These are phyloP conservation scores for Drosophila quinaria DNA, from an alignment of 2,888 invertebrate species.

Conservation along the genomic window DNA sequence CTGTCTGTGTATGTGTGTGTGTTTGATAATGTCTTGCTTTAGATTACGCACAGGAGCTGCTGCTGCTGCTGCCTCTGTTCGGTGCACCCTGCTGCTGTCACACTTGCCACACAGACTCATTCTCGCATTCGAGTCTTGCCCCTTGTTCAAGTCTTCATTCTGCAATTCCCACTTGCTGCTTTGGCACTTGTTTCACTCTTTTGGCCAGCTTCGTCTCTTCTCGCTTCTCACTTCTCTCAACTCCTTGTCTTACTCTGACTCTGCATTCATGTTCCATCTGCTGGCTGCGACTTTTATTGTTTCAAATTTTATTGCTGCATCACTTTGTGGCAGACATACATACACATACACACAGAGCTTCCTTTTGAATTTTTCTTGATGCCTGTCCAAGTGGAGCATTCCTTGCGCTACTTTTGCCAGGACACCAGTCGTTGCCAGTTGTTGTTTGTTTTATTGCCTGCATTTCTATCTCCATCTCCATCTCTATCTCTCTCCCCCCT, in stretches of 20 bases:
- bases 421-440: slow-evolving; percentile 27
- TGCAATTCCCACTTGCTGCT: slow-evolving; percentile 70
- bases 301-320: slow-evolving; percentile 82
- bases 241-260: not conserved
- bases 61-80: slow-evolving; percentile 16
- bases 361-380: slow-evolving; percentile 74
- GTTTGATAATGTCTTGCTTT: slow-evolving; percentile 52
- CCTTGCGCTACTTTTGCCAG: slow-evolving; percentile 50
- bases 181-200: slow-evolving; percentile 42
- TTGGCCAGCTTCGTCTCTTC: slow-evolving; percentile 5
- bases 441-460: slow-evolving; percentile 60
- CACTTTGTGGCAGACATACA: slow-evolving; percentile 68
- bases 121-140: slow-evolving; percentile 15
- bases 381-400: slow-evolving; percentile 77
- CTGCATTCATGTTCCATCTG: slow-evolving; percentile 29
- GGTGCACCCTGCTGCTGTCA: slow-evolving; percentile 56
- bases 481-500: not conserved
- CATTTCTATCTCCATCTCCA: not conserved
- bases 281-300: slow-evolving; percentile 73
- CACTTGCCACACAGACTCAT: slow-evolving; percentile 36
- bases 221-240: not conserved
- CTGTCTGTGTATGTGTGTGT: slow-evolving; percentile 10
- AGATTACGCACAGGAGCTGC: slow-evolving; percentile 47
- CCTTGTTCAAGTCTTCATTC: slow-evolving; percentile 44
- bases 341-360: slow-evolving; percentile 33